Base-by-base conservation (phyloP, 2,113 vertebrate species). In the Seriola quinqueradiata region DNA sequence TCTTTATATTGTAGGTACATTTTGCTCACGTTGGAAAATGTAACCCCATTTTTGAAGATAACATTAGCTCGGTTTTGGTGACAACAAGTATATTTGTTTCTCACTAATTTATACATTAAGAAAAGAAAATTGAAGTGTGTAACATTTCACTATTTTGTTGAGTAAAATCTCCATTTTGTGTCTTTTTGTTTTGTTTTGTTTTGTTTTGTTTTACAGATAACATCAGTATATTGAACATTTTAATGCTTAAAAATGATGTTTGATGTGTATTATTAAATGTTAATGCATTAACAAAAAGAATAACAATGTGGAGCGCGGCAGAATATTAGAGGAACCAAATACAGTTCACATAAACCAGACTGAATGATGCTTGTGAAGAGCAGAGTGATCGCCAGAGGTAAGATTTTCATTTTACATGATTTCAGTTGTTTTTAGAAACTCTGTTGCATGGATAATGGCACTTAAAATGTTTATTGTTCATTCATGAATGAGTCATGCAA, bases 381-480 rank as follows among this genome's bases (percentile, higher is more conserved):
- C 73, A 69, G 61, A 67, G 84, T 59, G 36, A 70, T 64, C 2
- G 65, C 85, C 79, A 78, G 71, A 86, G 81, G 70, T 70, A 13
- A 68, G 5, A 40, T 78, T 72, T 84, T 42, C 57, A 77, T 82
- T 77, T 87, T 54, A 69, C 46, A 78, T 84, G 71, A 82, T 72
- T 72, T 70, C 57, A 34, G 72, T 75, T 72, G 69, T 77, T 78
- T 28, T 71, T 52, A 63, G 46, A 77, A 69, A 48, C 44, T 74
- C 58, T n/a, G 42, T 63, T n/a, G 64, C 64, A 68, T 6, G 36
- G 68, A 82, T 70, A 77, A 85, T 38, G 23, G 46, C 70, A 72
- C 77, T 68, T 73, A 57, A 69, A 70, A 73, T 48, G 66, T 55
- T 72, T 57, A 69, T 36, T 54, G 67, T 75, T 84, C 55, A 36